Conservation (phyloP, 2,888 invertebrate species). For the Athalia rosae region DNA sequence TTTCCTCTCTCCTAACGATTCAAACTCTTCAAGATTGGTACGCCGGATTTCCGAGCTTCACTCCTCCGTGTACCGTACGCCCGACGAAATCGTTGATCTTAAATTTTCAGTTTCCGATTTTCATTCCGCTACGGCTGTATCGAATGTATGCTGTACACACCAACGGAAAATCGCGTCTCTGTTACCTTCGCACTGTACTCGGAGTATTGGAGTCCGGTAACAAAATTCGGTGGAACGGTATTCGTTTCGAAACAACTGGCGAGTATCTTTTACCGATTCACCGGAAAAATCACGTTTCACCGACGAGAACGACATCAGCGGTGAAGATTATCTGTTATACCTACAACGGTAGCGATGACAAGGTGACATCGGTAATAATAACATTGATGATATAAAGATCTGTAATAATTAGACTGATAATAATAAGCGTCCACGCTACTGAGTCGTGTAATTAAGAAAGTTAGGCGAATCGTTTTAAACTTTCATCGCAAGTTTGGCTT, state of each 20-base stretch:
- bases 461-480: constrained; percentile 43
- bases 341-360: not conserved
- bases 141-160: too few species aligned
- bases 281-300: too few species aligned
- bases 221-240: too few species aligned
- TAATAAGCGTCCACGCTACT: constrained; percentile 33
- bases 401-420: constrained; percentile 20
- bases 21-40: not conserved
- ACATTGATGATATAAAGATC: constrained; percentile 11
- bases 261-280: too few species aligned
- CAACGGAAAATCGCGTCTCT: too few species aligned
- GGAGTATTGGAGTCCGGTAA: too few species aligned
- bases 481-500: constrained; percentile 41
- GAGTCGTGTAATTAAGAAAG: constrained; percentile 41
- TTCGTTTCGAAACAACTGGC: too few species aligned
- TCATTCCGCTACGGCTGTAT: too few species aligned
- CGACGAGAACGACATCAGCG: not conserved
- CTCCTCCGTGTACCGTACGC: not conserved
- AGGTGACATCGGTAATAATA: not conserved
- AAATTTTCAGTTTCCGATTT: too few species aligned
- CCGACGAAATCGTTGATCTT: not conserved
- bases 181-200: too few species aligned
- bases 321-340: not conserved
- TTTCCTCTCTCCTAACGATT: constrained; percentile 20
- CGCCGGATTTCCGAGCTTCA: not conserved